These are phyloP conservation scores for Lamellibrachia luymesi DNA, from an alignment of 1,140 invertebrate genomes.

Conservation along the genomic window DNA sequence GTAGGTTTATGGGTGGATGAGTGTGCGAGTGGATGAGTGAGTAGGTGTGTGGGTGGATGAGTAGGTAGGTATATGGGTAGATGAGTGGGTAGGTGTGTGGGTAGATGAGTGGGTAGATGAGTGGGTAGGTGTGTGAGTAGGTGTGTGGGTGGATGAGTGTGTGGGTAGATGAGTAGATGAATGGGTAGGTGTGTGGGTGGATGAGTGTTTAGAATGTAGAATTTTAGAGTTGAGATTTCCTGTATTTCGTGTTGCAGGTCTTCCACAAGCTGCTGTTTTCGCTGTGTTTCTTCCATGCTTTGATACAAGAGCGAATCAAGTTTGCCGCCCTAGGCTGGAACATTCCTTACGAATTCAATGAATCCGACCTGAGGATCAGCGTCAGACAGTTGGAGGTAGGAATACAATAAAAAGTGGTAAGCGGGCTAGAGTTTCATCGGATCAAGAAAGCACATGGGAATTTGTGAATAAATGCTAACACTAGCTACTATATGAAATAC, in stretches of 20 bases:
- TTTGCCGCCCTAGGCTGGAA: constrained; percentile 58
- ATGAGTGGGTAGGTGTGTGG: too few species aligned
- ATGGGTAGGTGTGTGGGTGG: background rate
- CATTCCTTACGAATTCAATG: constrained; percentile 58
- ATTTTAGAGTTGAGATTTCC: background rate
- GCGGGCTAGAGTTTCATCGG: background rate
- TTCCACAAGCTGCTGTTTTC: constrained; percentile 57
- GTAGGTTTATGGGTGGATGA: background rate
- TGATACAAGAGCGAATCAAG: constrained; percentile 56
- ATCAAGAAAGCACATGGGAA: background rate
- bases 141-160: background rate
- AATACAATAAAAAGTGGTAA: constrained; percentile 58
- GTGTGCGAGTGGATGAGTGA: background rate
- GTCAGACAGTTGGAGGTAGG: constrained; percentile 57
- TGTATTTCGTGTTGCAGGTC: constrained; percentile 35
- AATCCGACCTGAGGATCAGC: constrained; percentile 56
- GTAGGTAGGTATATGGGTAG: too few species aligned
- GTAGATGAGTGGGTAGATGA: background rate
- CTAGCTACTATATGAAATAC: too few species aligned
- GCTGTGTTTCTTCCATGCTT: constrained; percentile 56
- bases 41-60: background rate
- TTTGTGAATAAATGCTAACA: too few species aligned
- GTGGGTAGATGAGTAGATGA: background rate
- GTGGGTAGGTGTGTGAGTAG: background rate
- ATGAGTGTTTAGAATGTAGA: too few species aligned